phyloP scores from a whole-genome alignment of 92 coral and sea anemone species.

The Blastomussa wellsi region DNA sequence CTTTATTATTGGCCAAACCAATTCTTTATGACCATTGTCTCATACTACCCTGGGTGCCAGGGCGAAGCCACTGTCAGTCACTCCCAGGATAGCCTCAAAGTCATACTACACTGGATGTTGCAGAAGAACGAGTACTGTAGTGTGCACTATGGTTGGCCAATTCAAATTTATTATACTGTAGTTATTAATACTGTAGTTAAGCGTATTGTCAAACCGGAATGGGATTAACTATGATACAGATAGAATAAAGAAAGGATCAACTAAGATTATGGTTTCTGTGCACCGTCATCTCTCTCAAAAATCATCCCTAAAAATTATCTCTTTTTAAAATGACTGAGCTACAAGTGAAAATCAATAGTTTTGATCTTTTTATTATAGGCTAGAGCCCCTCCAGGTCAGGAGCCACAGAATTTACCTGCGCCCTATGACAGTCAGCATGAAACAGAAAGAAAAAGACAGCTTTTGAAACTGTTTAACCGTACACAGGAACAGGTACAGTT shows the following conservation, averaged over 20 bases:
- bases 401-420: constrained; percentile 87
- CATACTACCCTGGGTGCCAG: too few species aligned
- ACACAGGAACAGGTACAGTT: constrained; percentile 88
- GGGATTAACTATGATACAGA: not conserved
- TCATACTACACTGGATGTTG: too few species aligned
- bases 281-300: not conserved
- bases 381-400: constrained; percentile 85
- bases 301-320: not conserved
- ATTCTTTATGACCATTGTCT: not conserved
- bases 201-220: not conserved
- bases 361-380: constrained; percentile 54
- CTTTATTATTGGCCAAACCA: not conserved
- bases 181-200: too few species aligned
- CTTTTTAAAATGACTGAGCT: not conserved
- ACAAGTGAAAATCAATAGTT: not conserved
- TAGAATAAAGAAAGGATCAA: not conserved
- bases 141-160: not conserved
- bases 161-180: too few species aligned
- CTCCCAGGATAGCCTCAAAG: too few species aligned
- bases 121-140: too few species aligned
- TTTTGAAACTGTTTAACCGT: constrained; percentile 84
- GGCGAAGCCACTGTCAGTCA: too few species aligned
- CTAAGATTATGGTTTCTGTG: not conserved
- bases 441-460: constrained; percentile 88
- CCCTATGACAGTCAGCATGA: constrained; percentile 95